Percentiles rank a stretch among this genome's conserved stretches.
Evolutionary conservation across 1,140 invertebrate genomes (phyloP).

Genomic region (Campoletis sonorensis): DNA sequence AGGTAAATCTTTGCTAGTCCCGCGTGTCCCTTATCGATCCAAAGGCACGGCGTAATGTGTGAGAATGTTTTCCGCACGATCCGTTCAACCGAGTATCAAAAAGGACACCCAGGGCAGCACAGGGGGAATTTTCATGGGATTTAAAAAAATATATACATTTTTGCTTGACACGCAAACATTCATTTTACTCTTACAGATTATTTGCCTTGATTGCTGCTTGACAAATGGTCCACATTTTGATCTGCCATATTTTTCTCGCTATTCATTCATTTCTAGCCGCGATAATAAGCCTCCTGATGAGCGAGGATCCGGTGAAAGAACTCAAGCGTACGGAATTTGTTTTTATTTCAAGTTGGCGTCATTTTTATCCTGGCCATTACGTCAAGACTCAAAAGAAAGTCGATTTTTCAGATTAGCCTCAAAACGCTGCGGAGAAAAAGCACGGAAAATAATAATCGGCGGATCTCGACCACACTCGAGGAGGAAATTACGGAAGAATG

Average conservation of each 20-base stretch:
- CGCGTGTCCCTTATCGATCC: constrained; percentile 12
- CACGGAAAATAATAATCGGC: constrained; percentile 5
- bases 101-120: neutral
- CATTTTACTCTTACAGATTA: neutral
- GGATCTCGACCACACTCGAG: neutral
- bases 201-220: neutral
- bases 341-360: neutral
- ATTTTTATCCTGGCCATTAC: neutral
- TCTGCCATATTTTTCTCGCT: neutral
- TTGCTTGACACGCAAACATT: too few species aligned
- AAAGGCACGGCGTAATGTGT: neutral
- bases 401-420: neutral
- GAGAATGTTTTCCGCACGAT: constrained; percentile 11
- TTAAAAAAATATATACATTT: neutral
- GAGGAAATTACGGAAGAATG: neutral
- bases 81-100: neutral
- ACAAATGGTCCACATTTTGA: neutral
- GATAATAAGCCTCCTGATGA: constrained; percentile 15
- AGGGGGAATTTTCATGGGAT: neutral
- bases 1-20: neutral
- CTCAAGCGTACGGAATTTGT: neutral
- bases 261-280: neutral
- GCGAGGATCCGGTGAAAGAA: neutral
- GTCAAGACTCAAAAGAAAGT: neutral
- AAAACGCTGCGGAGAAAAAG: neutral